Base-by-base conservation (phyloP, 1,140 invertebrate species). In the Camponotus floridanus region DNA sequence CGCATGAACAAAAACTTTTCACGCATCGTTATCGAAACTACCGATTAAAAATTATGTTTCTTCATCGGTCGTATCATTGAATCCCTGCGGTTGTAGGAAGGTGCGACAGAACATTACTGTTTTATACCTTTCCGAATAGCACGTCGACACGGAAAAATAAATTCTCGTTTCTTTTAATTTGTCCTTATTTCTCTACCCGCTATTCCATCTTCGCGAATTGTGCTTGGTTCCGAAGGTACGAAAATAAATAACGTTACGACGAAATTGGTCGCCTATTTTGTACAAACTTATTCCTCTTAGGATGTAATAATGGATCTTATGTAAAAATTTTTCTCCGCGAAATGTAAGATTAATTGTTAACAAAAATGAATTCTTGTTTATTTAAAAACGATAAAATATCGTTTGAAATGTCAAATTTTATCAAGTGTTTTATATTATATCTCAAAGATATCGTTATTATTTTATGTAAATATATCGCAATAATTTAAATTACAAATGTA, bases 21-120 rank as follows among this genome's bases (percentile, higher is more conserved):
- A 57, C 39, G 55, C 31, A 65, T 90, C 87, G 87, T 91, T 88
- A 86, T 90, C 73, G 48, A 78, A 87, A 85, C 26, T 62, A 48
- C 59, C 89, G 86, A 62, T 89, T 89, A 74, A 18, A 62, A 21
- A 88, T 89, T 90, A 78, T 65, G 86, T 84, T 78, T 31, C 26
- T 64, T 48, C 51, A 45, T 31, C 31, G 48, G 18, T 68, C 13
- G 36, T 45, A 45, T 31, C 36, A 68, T 68, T 59, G 21, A 80
- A 36, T 70, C 57, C 45, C n/a, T 6, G 18, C 84, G 76, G 45
- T n/a, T 57, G 81, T 70, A 36, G 45, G 13, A 15, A 76, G 26
- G 36, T 79, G 85, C 39, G 8, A 33, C 65, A n/a, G 39, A 59
- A 86, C 48, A 87, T 86, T 86, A 79, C 55, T 67, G 62, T 36